Evolutionary conservation across 2,113 vertebrate species (phyloP), one percentile per base, ranked within the genome.

Genomic region (Paradoxurus hermaphroditus): DNA sequence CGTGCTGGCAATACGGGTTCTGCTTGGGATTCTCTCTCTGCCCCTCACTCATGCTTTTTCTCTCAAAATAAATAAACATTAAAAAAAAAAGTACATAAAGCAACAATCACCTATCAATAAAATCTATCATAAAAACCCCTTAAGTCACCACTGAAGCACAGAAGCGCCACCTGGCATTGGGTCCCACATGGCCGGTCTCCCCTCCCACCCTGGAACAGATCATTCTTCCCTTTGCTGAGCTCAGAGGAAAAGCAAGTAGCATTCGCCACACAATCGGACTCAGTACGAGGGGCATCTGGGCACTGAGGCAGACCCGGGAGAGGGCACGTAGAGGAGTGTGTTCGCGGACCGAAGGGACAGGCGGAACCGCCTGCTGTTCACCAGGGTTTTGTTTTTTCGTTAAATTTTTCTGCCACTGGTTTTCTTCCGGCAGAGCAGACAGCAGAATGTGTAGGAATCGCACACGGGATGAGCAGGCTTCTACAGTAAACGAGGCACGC

Each of bases 71-170:
- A n/a, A n/a, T n/a, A n/a, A n/a, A n/a, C n/a, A n/a, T n/a, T n/a
- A n/a, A n/a, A n/a, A n/a, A n/a, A n/a, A n/a, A 46, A 51, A 51
- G 51, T 51, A 51, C 16, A 51, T 16, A 51, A 51, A 51, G 51
- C 6, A 81, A 89, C 12, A 34, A 79, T 59, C 51, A 67, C n/a
- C 23, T 73, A 49, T 75, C 27, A 79, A 83, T 86, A 95, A 81
- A 19, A 72, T n/a, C n/a, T n/a, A 51, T 31, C 46, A 72, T 44
- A 63, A 39, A 94, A 95, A 53, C 53, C 23, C 59, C 79, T 77
- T 63, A 19, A 44, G 23, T 49, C 4, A 53, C 23, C 56, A 36
- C 29, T 31, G 34, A 77, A 56, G 36, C 59, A 79, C 70, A 62
- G 44, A 85, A 95, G 62, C 31, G 77, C 27, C 31, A 44, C 5